phyloP scores from a whole-genome alignment of 2,797 vertebrate species.

The Sebastes hubbsi region DNA sequence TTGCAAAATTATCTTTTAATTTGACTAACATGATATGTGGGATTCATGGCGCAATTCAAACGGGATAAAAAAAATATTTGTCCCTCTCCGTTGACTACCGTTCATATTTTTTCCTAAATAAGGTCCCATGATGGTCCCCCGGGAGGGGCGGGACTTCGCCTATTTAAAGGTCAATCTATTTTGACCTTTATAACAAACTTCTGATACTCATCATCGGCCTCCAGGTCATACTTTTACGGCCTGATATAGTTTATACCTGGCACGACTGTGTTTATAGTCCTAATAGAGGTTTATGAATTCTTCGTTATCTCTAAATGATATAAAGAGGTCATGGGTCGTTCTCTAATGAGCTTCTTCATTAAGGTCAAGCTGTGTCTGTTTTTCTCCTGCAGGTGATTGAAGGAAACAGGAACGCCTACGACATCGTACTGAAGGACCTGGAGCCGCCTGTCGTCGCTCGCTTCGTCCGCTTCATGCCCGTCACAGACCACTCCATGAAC shows the following conservation, averaged over 20 bases:
- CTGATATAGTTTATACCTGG: neutral
- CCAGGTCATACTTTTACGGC: neutral
- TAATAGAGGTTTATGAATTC: neutral
- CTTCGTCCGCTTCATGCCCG: slow-evolving; percentile 94
- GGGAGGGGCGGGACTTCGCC: too few species aligned
- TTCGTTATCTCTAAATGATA: neutral
- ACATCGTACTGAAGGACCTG: slow-evolving; percentile 93
- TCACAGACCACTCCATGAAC: slow-evolving; percentile 96
- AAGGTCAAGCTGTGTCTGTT: slow-evolving; percentile 16
- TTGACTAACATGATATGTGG: too few species aligned
- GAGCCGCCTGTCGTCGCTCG: slow-evolving; percentile 94
- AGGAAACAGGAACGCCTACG: slow-evolving; percentile 94
- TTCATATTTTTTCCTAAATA: too few species aligned
- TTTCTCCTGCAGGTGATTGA: slow-evolving; percentile 87
- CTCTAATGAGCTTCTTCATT: neutral
- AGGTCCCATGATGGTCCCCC: too few species aligned
- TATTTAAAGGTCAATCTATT: neutral
- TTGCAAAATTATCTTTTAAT: too few species aligned
- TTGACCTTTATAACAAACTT: slow-evolving; percentile 8
- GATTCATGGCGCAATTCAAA: too few species aligned
- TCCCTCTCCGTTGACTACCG: too few species aligned
- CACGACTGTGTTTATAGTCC: neutral
- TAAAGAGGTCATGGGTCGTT: neutral
- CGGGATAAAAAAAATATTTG: too few species aligned
- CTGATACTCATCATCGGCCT: neutral